Evolutionary conservation across 2,113 vertebrate species (phyloP), one percentile per base, ranked within the genome.

Genomic region (Falco punctatus): DNA sequence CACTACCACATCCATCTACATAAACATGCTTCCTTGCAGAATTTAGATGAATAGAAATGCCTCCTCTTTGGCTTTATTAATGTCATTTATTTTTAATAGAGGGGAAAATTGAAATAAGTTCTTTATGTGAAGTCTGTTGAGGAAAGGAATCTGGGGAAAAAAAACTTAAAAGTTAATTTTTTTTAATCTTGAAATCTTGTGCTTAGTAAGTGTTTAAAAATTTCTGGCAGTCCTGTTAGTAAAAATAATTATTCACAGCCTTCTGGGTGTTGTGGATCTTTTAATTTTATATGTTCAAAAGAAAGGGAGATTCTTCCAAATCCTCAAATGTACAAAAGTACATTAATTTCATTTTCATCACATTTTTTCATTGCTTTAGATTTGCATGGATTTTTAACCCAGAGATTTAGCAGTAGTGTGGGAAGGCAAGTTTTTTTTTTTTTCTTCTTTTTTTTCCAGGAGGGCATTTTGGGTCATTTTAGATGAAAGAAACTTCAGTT

Each of bases 281-380:
- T 95, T 97, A 77, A 97, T 97, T 96, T 96, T 94, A 94, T 97
- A 97, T 97, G 97, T 97, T 96, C 97, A 97, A 97, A 97, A 97
- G 97, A 96, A 94, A 97, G 70, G 91, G 87, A 70, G 92, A 94
- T 96, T 96, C 88, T 96, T 97, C 91, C 61, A 94, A 96, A 96
- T 95, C 91, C 96, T 97, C 95, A 94, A 96, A 95, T 87, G 92
- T 96, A 94, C 88, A 72, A 94, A 97, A 96, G 86, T 95, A 96
- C 80, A 89, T 96, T 96, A 94, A 96, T 96, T 96, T 95, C 61
- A 96, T 96, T 95, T 97, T 95, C 94, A 87, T 94, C 81, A 89
- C 66, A 96, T 94, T 96, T 89, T 81, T 96, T 89, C 83, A 54
- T 88, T 94, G 91, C 92, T 82, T 95, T 92, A 94, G 88, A 94